A percentile compares a stretch with the other conserved stretches of the same genome.
These are phyloP conservation scores for Sympetrum striolatum DNA, from an alignment of 2,888 invertebrate species.

Conservation along the genomic window DNA sequence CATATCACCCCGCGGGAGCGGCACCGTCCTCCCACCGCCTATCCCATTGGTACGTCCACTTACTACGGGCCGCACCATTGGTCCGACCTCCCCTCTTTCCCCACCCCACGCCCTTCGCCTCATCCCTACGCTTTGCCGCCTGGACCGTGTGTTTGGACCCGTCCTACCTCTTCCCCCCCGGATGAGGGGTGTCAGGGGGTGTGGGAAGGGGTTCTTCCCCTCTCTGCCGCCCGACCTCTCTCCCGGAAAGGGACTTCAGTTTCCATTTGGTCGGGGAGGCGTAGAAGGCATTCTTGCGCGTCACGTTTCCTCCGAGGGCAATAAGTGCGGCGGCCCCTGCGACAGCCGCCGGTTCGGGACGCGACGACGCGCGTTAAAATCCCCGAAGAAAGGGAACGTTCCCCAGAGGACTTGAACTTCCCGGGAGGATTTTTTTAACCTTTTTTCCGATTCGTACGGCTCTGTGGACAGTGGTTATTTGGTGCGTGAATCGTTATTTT, in stretches of 20 bases:
- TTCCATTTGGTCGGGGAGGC: constrained; percentile 27
- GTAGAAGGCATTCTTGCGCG: background rate
- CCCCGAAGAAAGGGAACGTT: background rate
- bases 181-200: background rate
- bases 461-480: background rate
- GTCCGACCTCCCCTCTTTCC: constrained; percentile 29
- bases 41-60: constrained; percentile 6
- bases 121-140: background rate
- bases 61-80: constrained; percentile 32
- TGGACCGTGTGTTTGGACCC: background rate
- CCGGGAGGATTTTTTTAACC: background rate
- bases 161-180: background rate
- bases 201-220: background rate
- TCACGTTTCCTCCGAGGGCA: background rate
- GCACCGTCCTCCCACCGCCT: background rate
- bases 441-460: background rate
- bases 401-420: background rate
- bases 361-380: background rate
- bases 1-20: constrained; percentile 9
- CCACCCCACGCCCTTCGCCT: background rate
- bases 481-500: background rate
- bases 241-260: constrained; percentile 12
- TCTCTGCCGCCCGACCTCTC: background rate
- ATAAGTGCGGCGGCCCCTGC: background rate
- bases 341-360: background rate